Percentiles rank a stretch among this genome's conserved stretches.
phyloP scores from a whole-genome alignment of 2,797 vertebrate species.

The Nannoperca obscura region DNA sequence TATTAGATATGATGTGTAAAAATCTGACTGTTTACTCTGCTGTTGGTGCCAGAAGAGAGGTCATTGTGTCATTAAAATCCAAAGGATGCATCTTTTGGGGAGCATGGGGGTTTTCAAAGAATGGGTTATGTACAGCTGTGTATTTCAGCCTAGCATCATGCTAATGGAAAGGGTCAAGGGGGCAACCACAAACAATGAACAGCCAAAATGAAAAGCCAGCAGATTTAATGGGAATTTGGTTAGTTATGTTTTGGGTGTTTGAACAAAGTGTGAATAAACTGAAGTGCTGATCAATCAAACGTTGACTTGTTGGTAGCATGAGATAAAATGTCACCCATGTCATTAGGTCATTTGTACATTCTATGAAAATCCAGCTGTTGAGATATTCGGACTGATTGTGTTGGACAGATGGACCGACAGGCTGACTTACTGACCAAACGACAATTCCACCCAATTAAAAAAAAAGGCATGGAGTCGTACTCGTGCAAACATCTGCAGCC shows the following conservation, averaged over 20 bases:
- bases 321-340: conserved; percentile 16
- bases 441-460: neutral
- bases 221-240: conserved; percentile 6
- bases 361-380: conserved; percentile 8
- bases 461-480: neutral
- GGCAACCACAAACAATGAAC: neutral
- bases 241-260: neutral
- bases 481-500: neutral
- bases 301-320: neutral
- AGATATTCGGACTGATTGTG: conserved; percentile 11
- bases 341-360: neutral
- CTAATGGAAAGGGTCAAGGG: neutral
- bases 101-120: neutral
- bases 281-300: neutral
- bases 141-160: neutral
- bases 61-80: neutral
- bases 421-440: conserved; percentile 3
- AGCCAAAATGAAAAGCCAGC: neutral
- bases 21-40: neutral
- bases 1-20: conserved; percentile 3
- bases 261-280: neutral
- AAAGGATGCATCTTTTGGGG: conserved; percentile 9
- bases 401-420: neutral
- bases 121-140: neutral
- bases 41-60: conserved; percentile 1